A percentile compares a stretch with the other conserved stretches of the same genome.
Evolutionary conservation across 2,797 vertebrate genomes (phyloP).

Genomic region (Ficedula albicollis): DNA sequence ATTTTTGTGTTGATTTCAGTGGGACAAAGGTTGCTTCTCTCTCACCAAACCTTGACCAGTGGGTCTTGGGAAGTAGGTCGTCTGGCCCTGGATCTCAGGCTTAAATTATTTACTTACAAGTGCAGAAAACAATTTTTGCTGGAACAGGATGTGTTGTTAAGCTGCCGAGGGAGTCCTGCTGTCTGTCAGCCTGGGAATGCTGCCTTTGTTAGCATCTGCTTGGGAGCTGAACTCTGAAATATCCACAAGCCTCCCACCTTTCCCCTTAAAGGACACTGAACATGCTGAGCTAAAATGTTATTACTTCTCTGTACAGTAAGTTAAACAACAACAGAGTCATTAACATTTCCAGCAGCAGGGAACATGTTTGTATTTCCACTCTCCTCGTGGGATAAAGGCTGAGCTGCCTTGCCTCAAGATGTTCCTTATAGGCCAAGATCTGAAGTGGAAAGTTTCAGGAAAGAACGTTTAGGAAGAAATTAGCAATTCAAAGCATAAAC

Average conservation of each 20-base stretch:
- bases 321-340: conserved; percentile 19
- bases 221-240: conserved; percentile 43
- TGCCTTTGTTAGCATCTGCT: not conserved
- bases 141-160: not conserved
- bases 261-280: conserved; percentile 12
- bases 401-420: not conserved
- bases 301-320: not conserved
- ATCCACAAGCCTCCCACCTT: conserved; percentile 48
- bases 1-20: not conserved
- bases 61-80: not conserved
- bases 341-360: conserved; percentile 28
- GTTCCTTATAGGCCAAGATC: not conserved
- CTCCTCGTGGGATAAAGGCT: not conserved
- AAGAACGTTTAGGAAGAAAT: not conserved
- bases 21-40: not conserved
- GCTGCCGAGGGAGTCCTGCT: not conserved
- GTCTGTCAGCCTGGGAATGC: conserved; percentile 31
- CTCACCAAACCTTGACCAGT: not conserved
- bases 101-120: not conserved
- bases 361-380: conserved; percentile 23
- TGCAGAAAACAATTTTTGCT: conserved; percentile 3
- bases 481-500: not conserved
- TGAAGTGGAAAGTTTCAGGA: conserved; percentile 19
- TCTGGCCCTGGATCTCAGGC: not conserved
- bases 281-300: conserved; percentile 35